A percentile compares a stretch with the other conserved stretches of the same genome.
Evolutionary conservation across 2,113 vertebrate genomes (phyloP).

Genomic region (Isichthys henryi): DNA sequence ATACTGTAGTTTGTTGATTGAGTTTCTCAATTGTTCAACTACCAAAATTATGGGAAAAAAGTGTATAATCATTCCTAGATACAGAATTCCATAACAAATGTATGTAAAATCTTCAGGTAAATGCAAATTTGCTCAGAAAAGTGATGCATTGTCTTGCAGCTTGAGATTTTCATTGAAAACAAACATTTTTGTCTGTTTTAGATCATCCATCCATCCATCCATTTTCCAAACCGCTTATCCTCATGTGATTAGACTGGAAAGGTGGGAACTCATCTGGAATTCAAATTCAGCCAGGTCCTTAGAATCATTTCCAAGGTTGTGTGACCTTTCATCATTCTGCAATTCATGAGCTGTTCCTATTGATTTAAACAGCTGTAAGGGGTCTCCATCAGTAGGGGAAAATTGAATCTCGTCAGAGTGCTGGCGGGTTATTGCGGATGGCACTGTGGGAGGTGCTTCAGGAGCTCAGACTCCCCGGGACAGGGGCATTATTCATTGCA

Average conservation of each 20-base stretch:
- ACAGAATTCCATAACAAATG: neutral
- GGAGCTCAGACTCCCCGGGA: constrained; percentile 36
- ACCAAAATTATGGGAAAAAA: neutral
- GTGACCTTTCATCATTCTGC: constrained; percentile 44
- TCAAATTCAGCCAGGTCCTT: constrained; percentile 30
- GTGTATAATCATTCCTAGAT: neutral
- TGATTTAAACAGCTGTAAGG: constrained; percentile 62
- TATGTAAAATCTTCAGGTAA: neutral
- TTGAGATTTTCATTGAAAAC: neutral
- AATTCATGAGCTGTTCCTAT: constrained; percentile 55
- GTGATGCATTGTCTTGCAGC: neutral
- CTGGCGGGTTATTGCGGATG: constrained; percentile 37
- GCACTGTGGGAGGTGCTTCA: constrained; percentile 30
- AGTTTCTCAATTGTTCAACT: neutral
- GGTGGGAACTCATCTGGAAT: constrained; percentile 19
- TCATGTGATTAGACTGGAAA: constrained; percentile 13
- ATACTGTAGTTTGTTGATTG: too few relatives aligned
- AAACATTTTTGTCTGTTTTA: neutral
- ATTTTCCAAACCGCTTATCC: too few relatives aligned
- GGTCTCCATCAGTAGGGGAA: constrained; percentile 34
- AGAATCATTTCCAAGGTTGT: constrained; percentile 30
- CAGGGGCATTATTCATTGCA: constrained; percentile 36
- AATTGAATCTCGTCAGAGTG: constrained; percentile 54
- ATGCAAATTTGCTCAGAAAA: neutral
- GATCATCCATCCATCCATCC: neutral